Conservation (phyloP, 2,113 vertebrate genomes). For the Dromaius novaehollandiae region DNA sequence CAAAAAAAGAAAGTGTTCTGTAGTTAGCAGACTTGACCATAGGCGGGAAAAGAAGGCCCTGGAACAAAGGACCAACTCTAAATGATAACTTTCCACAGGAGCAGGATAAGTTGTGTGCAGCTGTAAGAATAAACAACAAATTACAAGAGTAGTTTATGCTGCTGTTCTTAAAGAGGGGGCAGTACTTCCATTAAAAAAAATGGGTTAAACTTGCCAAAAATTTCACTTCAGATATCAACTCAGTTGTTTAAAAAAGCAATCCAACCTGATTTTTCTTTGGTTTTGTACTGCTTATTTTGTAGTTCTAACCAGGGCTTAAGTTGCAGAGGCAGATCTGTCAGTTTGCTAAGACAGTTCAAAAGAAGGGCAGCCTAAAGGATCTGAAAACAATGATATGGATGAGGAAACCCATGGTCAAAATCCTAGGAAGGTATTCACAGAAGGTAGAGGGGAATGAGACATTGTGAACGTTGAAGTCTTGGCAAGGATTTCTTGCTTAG, state of each 20-base stretch:
- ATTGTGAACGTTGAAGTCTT: not conserved
- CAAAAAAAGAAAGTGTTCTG: not conserved
- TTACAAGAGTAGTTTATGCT: not conserved
- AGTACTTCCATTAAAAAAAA: not conserved
- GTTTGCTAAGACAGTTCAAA: not conserved
- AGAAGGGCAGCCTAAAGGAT: not conserved
- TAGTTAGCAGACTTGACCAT: not conserved
- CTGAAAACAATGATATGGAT: not conserved
- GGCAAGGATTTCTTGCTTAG: not conserved
- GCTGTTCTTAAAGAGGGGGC: not conserved
- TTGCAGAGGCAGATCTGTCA: not conserved
- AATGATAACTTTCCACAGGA: not conserved
- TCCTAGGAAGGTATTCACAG: accelerated
- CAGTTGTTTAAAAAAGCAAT: not conserved
- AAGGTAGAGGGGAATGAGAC: accelerated
- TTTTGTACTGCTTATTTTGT: not conserved
- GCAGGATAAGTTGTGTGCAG: not conserved
- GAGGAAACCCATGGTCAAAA: not conserved
- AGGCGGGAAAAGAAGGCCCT: not conserved
- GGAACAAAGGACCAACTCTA: not conserved
- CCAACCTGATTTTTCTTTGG: not conserved
- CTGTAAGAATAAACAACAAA: not conserved
- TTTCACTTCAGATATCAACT: not conserved
- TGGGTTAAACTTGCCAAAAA: not conserved
- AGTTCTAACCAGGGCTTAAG: not conserved